Conservation (phyloP, 1,140 invertebrate genomes). For the Metaphire vulgaris region DNA sequence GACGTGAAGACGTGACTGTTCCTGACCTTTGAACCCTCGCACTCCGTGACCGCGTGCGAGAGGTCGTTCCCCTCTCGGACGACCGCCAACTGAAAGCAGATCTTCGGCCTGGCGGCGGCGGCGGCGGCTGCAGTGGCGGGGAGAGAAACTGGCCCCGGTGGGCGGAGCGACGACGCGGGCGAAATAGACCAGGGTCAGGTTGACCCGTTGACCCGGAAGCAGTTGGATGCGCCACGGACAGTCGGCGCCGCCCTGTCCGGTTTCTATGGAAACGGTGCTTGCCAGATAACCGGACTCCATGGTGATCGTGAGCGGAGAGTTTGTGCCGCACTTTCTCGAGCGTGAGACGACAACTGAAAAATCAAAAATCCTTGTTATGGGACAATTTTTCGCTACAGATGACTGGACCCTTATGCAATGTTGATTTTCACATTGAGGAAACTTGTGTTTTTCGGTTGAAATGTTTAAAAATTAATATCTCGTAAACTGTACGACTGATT, state of each 20-base stretch:
- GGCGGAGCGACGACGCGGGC: not conserved
- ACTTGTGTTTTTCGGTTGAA: no score
- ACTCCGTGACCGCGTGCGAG: not conserved
- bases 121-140: not conserved
- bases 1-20: conserved; percentile 9
- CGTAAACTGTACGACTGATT: no score
- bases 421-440: no score
- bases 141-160: not conserved
- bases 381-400: no score
- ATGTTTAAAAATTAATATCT: no score
- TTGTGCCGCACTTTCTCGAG: not conserved
- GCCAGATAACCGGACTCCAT: conserved; percentile 21
- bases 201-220: conserved; percentile 23
- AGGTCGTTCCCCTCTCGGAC: conserved; percentile 1
- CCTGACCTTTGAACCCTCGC: conserved; percentile 10
- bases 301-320: not conserved
- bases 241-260: conserved; percentile 13
- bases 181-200: conserved; percentile 21
- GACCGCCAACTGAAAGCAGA: conserved; percentile 15
- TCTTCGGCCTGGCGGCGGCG: not conserved
- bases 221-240: conserved; percentile 26
- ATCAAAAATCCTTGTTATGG: no score
- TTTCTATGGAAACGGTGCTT: conserved; percentile 21
- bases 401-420: no score
- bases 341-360: not conserved